Evolutionary conservation across 2,113 vertebrate genomes (phyloP), one percentile per base, ranked within the genome.

Genomic region (Peucedramus taeniatus): DNA sequence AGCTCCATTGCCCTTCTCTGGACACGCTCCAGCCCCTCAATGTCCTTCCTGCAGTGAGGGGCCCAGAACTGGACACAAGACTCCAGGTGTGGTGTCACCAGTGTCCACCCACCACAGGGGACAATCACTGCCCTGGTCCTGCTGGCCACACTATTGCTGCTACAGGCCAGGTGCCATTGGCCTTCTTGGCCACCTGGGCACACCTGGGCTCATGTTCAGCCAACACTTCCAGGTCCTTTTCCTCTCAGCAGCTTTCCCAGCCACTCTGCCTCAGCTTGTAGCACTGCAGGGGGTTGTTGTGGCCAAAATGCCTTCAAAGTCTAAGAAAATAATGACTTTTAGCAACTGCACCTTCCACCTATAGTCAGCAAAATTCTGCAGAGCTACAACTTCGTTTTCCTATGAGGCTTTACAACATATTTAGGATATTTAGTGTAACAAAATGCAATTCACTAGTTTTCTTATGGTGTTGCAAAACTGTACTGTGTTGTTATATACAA

Each of bases 1-100:
- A 71, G 21, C 39, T 44, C 39, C 0, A 0, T 1, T 64, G 28
- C 6, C 28, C 13, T 39, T 22, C 68, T 39, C n/a, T 47, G 49
- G 28, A 54, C 11, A 6, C 1, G 0, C 11, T 84, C 28, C 33
- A 53, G 39, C 1, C 13, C 47, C 40, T 72, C n/a, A 33, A 3
- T 44, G 23, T 33, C 18, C 27, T 71, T 31, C 27, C 39, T 8
- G n/a, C 28, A 47, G n/a, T 28, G 28, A 47, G 33, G 4, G 3
- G 7, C 18, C 14, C 68, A 54, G 4, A 54, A 5, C 16, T 45
- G 57, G 13, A 6, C 39, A 31, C 33, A 63, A 56, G 21, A 31
- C 7, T 31, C 8, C 2, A 45, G 11, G 11, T 37, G 39, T 63
- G 11, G 2, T 1, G 33, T 45, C 39, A 33, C 3, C 33, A 31